A percentile compares a stretch with the other conserved stretches of the same genome.
These are phyloP conservation scores for Theonella swinhoei DNA, from an alignment of 37 sponge, comb jelly and placozoan species.

Conservation along the genomic window DNA sequence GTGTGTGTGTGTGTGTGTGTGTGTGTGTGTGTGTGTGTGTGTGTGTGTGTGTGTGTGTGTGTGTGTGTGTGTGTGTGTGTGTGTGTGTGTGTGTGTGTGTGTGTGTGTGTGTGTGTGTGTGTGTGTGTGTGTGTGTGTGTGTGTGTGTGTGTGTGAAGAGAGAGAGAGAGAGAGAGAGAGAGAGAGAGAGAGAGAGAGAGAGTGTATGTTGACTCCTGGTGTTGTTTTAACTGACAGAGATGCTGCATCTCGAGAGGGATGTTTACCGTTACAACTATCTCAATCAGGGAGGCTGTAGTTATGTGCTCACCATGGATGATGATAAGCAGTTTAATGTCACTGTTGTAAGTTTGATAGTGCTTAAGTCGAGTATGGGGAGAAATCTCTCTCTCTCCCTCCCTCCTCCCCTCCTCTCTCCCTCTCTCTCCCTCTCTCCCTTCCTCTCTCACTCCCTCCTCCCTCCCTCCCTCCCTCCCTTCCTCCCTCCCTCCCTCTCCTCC, in stretches of 20 bases:
- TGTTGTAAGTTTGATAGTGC: conserved; percentile 44
- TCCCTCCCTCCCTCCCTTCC: neutral
- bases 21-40: no score
- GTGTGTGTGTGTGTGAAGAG: no score
- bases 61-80: no score
- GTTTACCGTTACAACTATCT: conserved; percentile 45
- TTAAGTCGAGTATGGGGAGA: no score
- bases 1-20: no score
- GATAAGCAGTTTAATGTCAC: conserved; percentile 56
- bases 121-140: no score
- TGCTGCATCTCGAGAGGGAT: conserved; percentile 69
- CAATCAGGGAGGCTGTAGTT: conserved; percentile 54
- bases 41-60: no score
- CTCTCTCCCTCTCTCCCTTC: neutral
- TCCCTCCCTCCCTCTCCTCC: neutral
- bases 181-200: no score
- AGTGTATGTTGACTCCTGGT: neutral
- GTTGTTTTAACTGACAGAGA: conserved; percentile 32
- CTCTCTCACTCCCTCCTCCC: neutral
- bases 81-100: no score
- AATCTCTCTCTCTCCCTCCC: neutral
- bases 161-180: no score
- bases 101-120: no score
- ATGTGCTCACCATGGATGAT: conserved; percentile 58
- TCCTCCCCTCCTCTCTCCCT: neutral